Conservation (phyloP, 2,113 vertebrate species). For the Serinus canaria region DNA sequence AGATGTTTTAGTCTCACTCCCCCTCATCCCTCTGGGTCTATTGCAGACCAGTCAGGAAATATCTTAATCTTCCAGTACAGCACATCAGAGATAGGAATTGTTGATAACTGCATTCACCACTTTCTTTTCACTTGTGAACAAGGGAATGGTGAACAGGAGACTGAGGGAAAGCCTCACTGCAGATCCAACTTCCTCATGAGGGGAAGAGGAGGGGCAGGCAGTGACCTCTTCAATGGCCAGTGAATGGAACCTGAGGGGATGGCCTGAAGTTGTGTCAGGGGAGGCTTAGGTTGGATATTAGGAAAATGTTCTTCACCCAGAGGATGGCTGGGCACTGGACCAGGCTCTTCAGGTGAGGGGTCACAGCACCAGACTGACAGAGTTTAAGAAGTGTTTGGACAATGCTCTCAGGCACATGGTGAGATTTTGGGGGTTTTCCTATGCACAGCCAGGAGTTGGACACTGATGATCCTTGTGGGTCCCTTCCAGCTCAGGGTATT, state of each 20-base stretch:
- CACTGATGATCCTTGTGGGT: rapidly evolving
- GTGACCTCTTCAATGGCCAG: neutral
- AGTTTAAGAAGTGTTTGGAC: neutral
- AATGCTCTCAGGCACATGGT: rapidly evolving
- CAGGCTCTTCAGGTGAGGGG: neutral
- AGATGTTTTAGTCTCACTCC: neutral
- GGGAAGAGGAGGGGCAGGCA: neutral
- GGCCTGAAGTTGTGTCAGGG: neutral
- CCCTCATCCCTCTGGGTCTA: neutral
- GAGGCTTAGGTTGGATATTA: neutral
- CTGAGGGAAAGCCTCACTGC: neutral
- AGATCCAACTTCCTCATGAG: neutral
- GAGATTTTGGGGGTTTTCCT: neutral
- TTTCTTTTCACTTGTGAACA: neutral
- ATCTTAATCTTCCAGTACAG: neutral
- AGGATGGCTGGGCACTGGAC: neutral
- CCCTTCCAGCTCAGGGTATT: neutral
- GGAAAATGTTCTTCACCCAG: neutral
- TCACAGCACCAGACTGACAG: neutral
- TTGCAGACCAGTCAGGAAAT: neutral
- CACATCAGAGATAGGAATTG: neutral
- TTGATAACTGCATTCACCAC: neutral
- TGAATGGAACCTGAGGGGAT: no score
- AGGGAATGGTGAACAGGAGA: neutral
- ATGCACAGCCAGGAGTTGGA: neutral